Conservation (phyloP, 2,113 vertebrate species). For the Pedionomus torquatus region DNA sequence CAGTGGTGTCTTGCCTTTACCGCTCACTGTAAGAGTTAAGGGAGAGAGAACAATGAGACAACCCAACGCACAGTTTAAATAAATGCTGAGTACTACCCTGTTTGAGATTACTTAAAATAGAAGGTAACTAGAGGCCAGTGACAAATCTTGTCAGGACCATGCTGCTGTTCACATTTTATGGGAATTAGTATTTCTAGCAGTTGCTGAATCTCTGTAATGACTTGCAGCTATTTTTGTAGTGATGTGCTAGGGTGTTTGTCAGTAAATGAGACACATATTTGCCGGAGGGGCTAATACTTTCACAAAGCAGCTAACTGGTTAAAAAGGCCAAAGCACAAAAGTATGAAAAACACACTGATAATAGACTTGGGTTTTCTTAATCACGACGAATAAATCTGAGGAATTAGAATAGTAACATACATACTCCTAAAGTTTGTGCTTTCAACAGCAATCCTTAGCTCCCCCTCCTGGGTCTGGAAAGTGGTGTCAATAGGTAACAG, state of each 20-base stretch:
- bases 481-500: neutral
- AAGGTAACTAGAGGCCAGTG: neutral
- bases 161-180: neutral
- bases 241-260: neutral
- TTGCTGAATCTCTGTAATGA: neutral
- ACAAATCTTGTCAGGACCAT: neutral
- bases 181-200: neutral
- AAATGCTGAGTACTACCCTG: neutral
- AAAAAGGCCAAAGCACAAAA: neutral
- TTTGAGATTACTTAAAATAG: neutral
- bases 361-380: neutral
- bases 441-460: neutral
- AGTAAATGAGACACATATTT: neutral
- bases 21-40: conserved; percentile 75
- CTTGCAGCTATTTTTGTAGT: neutral
- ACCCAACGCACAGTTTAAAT: neutral
- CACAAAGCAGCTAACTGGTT: neutral
- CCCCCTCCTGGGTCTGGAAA: neutral
- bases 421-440: neutral
- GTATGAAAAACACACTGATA: neutral
- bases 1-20: conserved; percentile 97
- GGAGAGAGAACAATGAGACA: conserved; percentile 8
- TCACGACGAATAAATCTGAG: neutral
- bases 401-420: neutral
- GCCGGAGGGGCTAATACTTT: neutral